Base-by-base conservation (phyloP, 2,888 invertebrate species). In the Tachystola acroxantha region DNA sequence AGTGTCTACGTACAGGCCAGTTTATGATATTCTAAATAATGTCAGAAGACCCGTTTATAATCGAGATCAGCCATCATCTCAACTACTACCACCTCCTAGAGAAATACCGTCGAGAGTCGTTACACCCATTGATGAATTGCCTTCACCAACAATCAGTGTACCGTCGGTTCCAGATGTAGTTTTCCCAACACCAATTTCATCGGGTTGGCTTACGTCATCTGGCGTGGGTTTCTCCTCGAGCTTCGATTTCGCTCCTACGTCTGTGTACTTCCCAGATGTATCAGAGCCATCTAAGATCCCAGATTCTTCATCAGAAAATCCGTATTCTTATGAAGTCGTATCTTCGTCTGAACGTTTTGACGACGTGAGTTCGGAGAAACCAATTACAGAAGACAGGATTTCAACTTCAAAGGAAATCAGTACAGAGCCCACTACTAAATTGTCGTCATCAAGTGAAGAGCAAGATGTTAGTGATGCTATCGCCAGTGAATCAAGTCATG, bases 121-220 rank as follows among this genome's bases (percentile, higher is more conserved):
- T 1, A 60, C 48, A 32, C 46, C 64, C 13, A 45, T 68, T 1
- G 57, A 57, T 43, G 64, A 71, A 26, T 37, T 60, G 28, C 53
- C 65, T 5, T 39, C 50, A 10, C 51, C 66, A 13, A 60, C 62
- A 10, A 41, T 51, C n/a, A 54, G 44, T 28, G 37, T 51, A 22
- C 50, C 63, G 11, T 56, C 60, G 22, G 42, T 49, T 35, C 58
- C 78, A 13, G 72, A 70, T 37, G 50, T 86, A 31, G 66, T 86
- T 25, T 86, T 86, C 67, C 85, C 86, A 16, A 78, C 82, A 9
- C 69, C 78, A 1, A 64, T 72, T 19, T 85, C 85, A 25, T 76
- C 86, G 20, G 78, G 84, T 27, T 86, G 86, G 86, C 43, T 84
- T 25, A 86, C 85, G 5, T 85, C 86, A 37, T 77, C 84, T 14